Conservation (phyloP, 2,113 vertebrate species). For the western clawed frog (Xenopus tropicalis) region UCB_Xtro_10.0 CM004445.2:62259501-62260000, state of each 20-base stretch:
- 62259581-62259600: too few relatives aligned
- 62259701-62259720: too few relatives aligned
- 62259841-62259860: constrained; percentile 22
- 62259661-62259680: not conserved
- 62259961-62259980: constrained; percentile 30
- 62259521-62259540: too few relatives aligned
- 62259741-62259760: not conserved
- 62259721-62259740: too few relatives aligned
- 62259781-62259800: not conserved
- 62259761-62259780: not conserved
- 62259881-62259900: constrained; percentile 5
- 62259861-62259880: constrained; percentile 23
- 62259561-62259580: too few relatives aligned
- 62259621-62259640: too few relatives aligned
- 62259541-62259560: too few relatives aligned
- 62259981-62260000: constrained; percentile 38
- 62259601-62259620: too few relatives aligned
- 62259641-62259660: too few relatives aligned
- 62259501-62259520: too few relatives aligned
- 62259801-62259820: not conserved
- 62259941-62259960: constrained; percentile 39
- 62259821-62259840: not conserved
- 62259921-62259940: constrained; percentile 28
- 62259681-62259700: not conserved
- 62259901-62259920: constrained; percentile 16